Evolutionary conservation across 1,140 invertebrate species (phyloP), one percentile per base, ranked within the genome.

Genomic region (Dendroctonus valens): DNA sequence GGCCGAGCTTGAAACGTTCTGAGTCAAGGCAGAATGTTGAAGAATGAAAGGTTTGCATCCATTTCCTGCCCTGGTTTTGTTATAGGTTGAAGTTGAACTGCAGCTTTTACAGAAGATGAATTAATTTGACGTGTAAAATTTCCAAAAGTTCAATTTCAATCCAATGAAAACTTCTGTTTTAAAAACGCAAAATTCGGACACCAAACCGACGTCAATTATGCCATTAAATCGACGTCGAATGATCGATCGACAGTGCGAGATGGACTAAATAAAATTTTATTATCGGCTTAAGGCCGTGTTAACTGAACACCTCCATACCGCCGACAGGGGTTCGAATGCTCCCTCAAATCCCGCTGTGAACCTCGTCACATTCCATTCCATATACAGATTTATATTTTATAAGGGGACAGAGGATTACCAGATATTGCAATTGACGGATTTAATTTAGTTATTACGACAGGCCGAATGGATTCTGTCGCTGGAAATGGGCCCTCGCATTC

Each of bases 351-450:
- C 71, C 58, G 71, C 71, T 70, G 67, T 53, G 69, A 70, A 63
- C 58, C 58, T 62, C 66, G 64, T 70, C 71, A 63, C 69, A 72
- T 72, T 72, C 71, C 69, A 72, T 70, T 70, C 71, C 71, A 69
- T 69, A 72, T 68, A 66, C 71, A 69, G 71, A 72, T 72, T 72
- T 72, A 68, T 72, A 72, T 72, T 71, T 68, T 72, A 72, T 72
- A 69, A 69, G 67, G 66, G 66, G 66, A 48, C 59, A 60, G 41
- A 38, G 71, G 71, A 70, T 70, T 72, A 70, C 63, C 68, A 68
- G 71, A 72, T 72, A 72, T 70, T 72, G 71, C 69, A 61, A 70
- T 68, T 70, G 71, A 72, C 71, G 71, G 69, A 70, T 70, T 72
- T 72, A 69, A 69, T 72, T 70, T 67, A 65, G 52, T 72, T 72